phyloP scores from a whole-genome alignment of 2,888 invertebrate genomes.

The Acronicta aceris region DNA sequence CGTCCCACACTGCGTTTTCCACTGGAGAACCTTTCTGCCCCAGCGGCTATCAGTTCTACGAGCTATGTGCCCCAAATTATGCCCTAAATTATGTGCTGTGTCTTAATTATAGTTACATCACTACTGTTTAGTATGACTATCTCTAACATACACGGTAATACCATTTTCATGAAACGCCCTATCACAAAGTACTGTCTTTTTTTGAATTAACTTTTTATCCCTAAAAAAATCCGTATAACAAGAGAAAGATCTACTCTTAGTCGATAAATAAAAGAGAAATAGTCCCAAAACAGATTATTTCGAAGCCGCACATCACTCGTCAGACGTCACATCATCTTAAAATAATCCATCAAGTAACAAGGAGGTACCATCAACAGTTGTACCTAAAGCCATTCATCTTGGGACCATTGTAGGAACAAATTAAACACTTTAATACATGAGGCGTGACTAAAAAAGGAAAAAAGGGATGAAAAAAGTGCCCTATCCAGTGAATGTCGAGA shows the following conservation, averaged over 20 bases:
- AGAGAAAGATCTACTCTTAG: neutral
- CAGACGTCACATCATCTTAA: slow-evolving; percentile 71
- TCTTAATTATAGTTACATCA: no score
- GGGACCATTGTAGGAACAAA: slow-evolving; percentile 80
- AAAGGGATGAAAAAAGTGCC: slow-evolving; percentile 58
- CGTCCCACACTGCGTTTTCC: no score
- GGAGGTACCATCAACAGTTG: slow-evolving; percentile 61
- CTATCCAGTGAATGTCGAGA: slow-evolving; percentile 31
- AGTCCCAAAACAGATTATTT: slow-evolving; percentile 33
- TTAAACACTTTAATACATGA: slow-evolving; percentile 87
- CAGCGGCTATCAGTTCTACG: no score
- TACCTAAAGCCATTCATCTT: slow-evolving; percentile 74
- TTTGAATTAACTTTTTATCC: no score
- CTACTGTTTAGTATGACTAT: no score
- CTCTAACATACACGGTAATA: no score
- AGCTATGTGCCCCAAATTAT: no score
- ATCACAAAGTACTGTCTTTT: no score
- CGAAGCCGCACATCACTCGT: slow-evolving; percentile 59
- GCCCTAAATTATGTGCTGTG: no score
- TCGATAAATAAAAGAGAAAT: slow-evolving; percentile 8
- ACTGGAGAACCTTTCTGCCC: no score
- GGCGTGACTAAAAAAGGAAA: slow-evolving; percentile 85
- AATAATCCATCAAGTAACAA: slow-evolving; percentile 73
- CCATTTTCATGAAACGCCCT: no score
- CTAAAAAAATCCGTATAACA: no score